A percentile compares a stretch with the other conserved stretches of the same genome.
Conservation (phyloP, 2,113 vertebrate species). For the Todiramphus chloris region DNA sequence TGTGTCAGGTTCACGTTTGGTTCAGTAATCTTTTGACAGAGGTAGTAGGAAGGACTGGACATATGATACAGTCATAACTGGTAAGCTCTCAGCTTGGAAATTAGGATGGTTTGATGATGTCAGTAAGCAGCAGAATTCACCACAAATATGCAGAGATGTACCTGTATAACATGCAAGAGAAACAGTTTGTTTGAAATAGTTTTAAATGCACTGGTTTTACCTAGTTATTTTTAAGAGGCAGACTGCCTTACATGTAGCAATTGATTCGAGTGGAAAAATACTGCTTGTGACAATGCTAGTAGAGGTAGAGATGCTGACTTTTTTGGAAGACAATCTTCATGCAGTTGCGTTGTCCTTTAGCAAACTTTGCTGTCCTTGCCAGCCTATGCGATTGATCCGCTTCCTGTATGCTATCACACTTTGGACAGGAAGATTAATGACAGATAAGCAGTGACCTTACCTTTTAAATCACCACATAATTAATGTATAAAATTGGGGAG, state of each 20-base stretch:
- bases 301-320: neutral
- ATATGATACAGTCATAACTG: neutral
- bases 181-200: neutral
- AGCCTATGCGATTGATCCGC: rapidly evolving
- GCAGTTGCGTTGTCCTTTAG: neutral
- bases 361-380: neutral
- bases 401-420: neutral
- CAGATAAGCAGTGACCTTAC: neutral
- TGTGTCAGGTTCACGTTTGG: neutral
- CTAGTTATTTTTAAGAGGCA: neutral
- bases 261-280: neutral
- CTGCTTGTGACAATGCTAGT: neutral
- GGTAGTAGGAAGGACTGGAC: neutral
- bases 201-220: neutral
- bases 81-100: neutral
- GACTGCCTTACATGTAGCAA: neutral
- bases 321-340: neutral
- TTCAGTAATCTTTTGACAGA: neutral
- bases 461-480: neutral
- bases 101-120: neutral
- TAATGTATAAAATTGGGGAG: neutral
- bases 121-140: neutral
- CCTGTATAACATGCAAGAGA: neutral
- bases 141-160: neutral
- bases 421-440: neutral